Conservation (phyloP, 2,113 vertebrate genomes). For the Tenrec ecaudatus region DNA sequence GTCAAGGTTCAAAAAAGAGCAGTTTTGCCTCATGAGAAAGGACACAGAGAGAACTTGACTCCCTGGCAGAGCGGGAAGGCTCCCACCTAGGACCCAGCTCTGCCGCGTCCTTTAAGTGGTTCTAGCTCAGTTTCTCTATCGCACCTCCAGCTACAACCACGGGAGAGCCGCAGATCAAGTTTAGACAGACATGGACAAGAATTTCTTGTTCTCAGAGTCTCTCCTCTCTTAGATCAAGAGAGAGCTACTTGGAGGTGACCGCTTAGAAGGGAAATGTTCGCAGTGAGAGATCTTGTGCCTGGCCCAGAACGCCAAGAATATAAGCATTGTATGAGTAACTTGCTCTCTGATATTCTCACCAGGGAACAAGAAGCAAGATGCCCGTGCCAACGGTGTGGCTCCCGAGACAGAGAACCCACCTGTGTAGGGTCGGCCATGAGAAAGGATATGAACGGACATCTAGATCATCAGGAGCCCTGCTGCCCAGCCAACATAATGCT, state of each 20-base stretch:
- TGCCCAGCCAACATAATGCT: not conserved
- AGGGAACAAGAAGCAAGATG: slow-evolving; percentile 65
- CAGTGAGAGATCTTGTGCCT: not conserved
- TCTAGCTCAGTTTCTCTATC: not conserved
- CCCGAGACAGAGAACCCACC: slow-evolving; percentile 66
- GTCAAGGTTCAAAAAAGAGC: slow-evolving; percentile 7
- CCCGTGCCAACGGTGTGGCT: not conserved
- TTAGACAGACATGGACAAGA: slow-evolving; percentile 39
- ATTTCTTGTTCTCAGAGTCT: not conserved
- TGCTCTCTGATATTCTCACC: slow-evolving; percentile 46
- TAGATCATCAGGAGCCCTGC: not conserved
- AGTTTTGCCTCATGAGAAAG: not conserved
- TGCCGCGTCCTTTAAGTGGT: too few relatives aligned
- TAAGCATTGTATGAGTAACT: not conserved
- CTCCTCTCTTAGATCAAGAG: not conserved
- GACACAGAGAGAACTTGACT: not conserved
- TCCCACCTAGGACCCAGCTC: not conserved
- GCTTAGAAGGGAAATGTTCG: not conserved
- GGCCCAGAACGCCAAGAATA: not conserved
- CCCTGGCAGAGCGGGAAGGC: not conserved
- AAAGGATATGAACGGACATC: not conserved
- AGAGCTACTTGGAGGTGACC: not conserved
- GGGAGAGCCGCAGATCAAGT: not conserved
- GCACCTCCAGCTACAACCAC: not conserved
- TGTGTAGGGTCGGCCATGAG: slow-evolving; percentile 1